Evolutionary conservation across 2,113 vertebrate species (phyloP).

Genomic region (Alouatta palliata): DNA sequence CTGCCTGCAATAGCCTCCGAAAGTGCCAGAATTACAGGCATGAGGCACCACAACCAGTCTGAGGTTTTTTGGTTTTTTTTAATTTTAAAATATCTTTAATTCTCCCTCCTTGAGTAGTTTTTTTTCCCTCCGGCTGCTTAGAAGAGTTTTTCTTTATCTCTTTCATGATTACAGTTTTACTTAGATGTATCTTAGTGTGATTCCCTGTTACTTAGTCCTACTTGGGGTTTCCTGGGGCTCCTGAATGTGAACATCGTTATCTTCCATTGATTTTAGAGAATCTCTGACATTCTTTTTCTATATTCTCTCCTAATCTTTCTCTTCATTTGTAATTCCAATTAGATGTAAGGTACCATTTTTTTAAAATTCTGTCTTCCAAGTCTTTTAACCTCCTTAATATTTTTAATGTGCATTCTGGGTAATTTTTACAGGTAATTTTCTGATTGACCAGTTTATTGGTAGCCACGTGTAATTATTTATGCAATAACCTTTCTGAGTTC

Average conservation of each 20-base stretch:
- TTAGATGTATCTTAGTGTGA: background rate
- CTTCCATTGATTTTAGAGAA: background rate
- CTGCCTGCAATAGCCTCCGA: too few relatives aligned
- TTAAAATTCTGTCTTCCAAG: background rate
- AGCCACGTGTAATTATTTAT: background rate
- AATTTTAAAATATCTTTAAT: background rate
- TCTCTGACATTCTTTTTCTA: background rate
- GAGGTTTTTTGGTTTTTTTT: background rate
- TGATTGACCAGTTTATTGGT: slow-evolving; percentile 4
- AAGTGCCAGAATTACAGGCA: too few relatives aligned
- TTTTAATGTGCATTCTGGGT: background rate
- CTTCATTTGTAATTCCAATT: background rate
- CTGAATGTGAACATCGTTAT: background rate
- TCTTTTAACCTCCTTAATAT: background rate
- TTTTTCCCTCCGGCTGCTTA: background rate
- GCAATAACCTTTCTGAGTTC: background rate
- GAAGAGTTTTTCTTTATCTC: background rate
- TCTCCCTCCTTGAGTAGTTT: background rate
- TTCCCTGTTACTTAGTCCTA: background rate
- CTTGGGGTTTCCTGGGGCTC: background rate
- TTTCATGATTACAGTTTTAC: background rate
- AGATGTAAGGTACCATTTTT: background rate
- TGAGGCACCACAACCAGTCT: too few relatives aligned
- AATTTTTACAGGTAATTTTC: background rate
- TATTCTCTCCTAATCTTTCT: background rate